Evolutionary conservation across 1,140 invertebrate species (phyloP), one percentile per base, ranked within the genome.

Genomic region (Melanaphis sacchari): DNA sequence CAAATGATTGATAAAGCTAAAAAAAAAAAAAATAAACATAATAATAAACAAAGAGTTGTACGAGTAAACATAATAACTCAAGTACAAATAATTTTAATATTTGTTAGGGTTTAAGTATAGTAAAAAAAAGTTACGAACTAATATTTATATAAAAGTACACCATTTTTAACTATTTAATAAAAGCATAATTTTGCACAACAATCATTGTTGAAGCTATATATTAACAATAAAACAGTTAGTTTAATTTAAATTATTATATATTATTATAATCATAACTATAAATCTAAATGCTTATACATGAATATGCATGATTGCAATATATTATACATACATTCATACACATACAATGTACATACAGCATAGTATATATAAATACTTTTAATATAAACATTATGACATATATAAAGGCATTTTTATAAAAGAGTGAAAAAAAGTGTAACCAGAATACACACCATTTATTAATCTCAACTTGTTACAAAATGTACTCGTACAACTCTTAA

Each of bases 231-330:
- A n/a, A 52, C 46, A 54, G 26, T 87, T 87, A 38, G 18, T 89
- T 89, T 52, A 89, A 89, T 89, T 89, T 40, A 89, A 89, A 89
- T 89, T 89, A 89, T 36, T 89, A n/a, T 52, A 38, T 54, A 43
- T n/a, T 54, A 43, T n/a, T 76, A 89, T 36, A 52, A 52, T 49
- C 36, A 89, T 49, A 89, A 89, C 49, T 22, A 89, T 89, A 89
- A 89, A 36, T 38, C 87, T 89, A 89, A 54, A 41, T 46, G n/a
- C 43, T 52, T 88, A 36, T 41, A 49, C 40, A 88, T 88, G 18
- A 88, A 36, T 36, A n/a, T n/a, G 59, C 59, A 66, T n/a, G 11
- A n/a, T 66, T 76, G 31, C 59, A n/a, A n/a, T n/a, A 76, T 76
- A 76, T 76, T 36, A n/a, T 76, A 18, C 15, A 76, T 76, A 15